Base-by-base conservation (phyloP, 1,140 invertebrate species). In the Hirudo medicinalis region DNA sequence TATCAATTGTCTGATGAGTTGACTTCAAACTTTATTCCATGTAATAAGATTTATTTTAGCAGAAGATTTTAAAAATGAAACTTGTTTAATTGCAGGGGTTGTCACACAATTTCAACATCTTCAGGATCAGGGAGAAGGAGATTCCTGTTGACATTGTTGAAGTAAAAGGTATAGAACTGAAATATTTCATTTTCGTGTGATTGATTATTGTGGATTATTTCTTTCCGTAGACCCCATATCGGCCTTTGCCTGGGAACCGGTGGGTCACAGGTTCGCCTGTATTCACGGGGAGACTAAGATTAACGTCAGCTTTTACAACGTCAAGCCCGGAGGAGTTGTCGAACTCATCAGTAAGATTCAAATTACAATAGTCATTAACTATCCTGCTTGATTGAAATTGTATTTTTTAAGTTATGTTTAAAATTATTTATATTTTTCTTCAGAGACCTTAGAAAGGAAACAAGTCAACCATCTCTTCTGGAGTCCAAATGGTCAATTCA, bases 91-190 rank as follows among this genome's bases (percentile, higher is more conserved):
- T 84, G 54, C 76, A 89, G 87, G 94, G 95, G 76, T 91, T 97
- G 87, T 95, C 94, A 76, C 97, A 93, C 83, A 98, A 99, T 80
- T 96, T 99, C 84, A 96, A 99, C 84, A 92, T 99, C 74, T 99
- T 99, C 85, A 78, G 78, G 68, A 94, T 98, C 88, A 85, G 91
- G 71, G 94, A 97, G 78, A 99, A 99, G 80, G 90, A 97, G 80
- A 92, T 99, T 75, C 95, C 97, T 0, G 94, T 99, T 0, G 96
- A 99, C 79, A 95, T 91, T 71, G 89, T 97, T 11, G 94, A 98
- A 84, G 91, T 94, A 72, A 86, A 85, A 81, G 84, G 83, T 82
- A 79, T 66, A 60, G 22, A 66, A 72, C n/a, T 71, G n/a, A 13
- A 25, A 5, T 69, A n/a, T 43, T 25, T 60, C 29, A n/a, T 69